Conservation (phyloP, 2,888 invertebrate genomes). For the Megamerina dolium region DNA sequence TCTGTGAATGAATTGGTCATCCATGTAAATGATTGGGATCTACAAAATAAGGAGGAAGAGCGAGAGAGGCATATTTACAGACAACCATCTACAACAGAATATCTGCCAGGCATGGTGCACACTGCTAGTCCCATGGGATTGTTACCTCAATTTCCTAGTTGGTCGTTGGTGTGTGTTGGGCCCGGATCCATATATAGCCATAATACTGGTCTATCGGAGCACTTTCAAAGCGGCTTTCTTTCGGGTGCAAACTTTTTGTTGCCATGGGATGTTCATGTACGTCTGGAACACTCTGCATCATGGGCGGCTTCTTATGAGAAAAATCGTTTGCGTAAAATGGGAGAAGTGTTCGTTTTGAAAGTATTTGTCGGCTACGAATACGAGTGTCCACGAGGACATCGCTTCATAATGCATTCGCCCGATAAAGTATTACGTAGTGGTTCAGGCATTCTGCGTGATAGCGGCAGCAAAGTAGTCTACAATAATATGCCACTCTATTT, state of each 20-base stretch:
- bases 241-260: slow-evolving; percentile 83
- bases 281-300: slow-evolving; percentile 38
- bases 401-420: slow-evolving; percentile 85
- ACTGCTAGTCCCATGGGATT: slow-evolving; percentile 66
- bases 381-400: slow-evolving; percentile 95
- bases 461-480: slow-evolving; percentile 77
- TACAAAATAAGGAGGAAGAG: slow-evolving; percentile 17
- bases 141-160: slow-evolving; percentile 82
- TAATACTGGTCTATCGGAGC: slow-evolving; percentile 75
- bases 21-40: slow-evolving; percentile 30
- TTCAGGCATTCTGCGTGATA: slow-evolving; percentile 67
- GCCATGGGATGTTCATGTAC: slow-evolving; percentile 85
- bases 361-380: slow-evolving; percentile 95
- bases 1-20: slow-evolving; percentile 40
- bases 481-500: slow-evolving; percentile 85
- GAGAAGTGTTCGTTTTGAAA: slow-evolving; percentile 64
- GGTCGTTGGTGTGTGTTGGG: slow-evolving; percentile 86
- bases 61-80: slow-evolving; percentile 51
- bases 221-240: slow-evolving; percentile 81
- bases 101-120: slow-evolving; percentile 87
- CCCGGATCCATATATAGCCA: slow-evolving; percentile 87
- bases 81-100: slow-evolving; percentile 81
- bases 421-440: slow-evolving; percentile 75
- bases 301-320: slow-evolving; percentile 40
- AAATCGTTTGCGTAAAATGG: slow-evolving; percentile 43